phyloP scores from a whole-genome alignment of 2,888 invertebrate genomes.

The Macrosoma leucophasiata region DNA sequence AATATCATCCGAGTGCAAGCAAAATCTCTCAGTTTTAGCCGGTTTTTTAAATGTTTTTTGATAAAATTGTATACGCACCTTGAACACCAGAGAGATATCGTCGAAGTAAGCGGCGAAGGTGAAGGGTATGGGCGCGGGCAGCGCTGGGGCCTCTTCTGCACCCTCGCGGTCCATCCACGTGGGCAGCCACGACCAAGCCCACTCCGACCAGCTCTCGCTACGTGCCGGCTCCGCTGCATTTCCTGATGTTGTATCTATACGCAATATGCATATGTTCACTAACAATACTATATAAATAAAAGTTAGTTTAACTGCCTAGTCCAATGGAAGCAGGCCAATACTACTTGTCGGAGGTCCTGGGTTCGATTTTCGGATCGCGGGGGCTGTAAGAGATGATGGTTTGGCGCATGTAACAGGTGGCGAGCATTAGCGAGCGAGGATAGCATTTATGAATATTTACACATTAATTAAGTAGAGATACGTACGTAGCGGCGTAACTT shows the following conservation, averaged over 20 bases:
- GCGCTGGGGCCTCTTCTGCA: conserved; percentile 33
- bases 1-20: too few species aligned
- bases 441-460: conserved; percentile 17
- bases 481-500: conserved; percentile 30
- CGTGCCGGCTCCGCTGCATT: conserved; percentile 39
- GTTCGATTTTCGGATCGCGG: conserved; percentile 5
- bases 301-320: too few species aligned
- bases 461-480: conserved; percentile 5
- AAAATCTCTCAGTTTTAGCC: too few species aligned
- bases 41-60: too few species aligned
- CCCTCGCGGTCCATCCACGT: conserved; percentile 41
- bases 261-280: too few species aligned
- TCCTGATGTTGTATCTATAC: too few species aligned
- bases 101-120: conserved; percentile 46
- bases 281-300: too few species aligned
- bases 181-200: conserved; percentile 70
- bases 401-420: too few species aligned
- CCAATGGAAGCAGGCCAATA: too few species aligned
- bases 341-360: neutral
- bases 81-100: conserved; percentile 46
- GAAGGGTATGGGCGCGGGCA: conserved; percentile 42
- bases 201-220: conserved; percentile 55
- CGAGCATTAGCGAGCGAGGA: too few species aligned
- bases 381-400: too few species aligned
- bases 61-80: conserved; percentile 44